Percentiles rank a stretch among this genome's conserved stretches.
Conservation (phyloP, 2,797 vertebrate genomes). For the Echeneis naucrates region DNA sequence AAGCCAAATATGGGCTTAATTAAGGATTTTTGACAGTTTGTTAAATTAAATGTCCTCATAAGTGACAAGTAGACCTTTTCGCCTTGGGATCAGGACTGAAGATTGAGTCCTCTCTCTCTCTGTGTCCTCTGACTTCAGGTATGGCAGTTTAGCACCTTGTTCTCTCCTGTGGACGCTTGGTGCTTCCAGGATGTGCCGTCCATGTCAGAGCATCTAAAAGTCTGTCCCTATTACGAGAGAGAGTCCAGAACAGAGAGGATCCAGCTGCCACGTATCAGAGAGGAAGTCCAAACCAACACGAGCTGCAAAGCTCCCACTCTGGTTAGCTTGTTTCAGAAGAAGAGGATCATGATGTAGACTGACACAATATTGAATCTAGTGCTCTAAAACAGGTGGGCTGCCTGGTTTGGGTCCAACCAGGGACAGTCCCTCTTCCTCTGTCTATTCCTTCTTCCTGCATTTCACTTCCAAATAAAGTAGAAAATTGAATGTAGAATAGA, state of each 20-base stretch:
- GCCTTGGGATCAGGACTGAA: not conserved
- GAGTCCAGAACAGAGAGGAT: conserved; percentile 87
- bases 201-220: conserved; percentile 92
- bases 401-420: not conserved
- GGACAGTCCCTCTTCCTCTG: not conserved
- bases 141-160: conserved; percentile 96
- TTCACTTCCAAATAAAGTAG: not conserved
- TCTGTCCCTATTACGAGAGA: conserved; percentile 88
- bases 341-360: conserved; percentile 64
- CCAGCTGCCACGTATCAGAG: conserved; percentile 81
- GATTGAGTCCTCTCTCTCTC: not conserved
- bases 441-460: not conserved
- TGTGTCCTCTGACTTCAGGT: conserved; percentile 77
- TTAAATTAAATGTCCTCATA: no score
- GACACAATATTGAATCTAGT: not conserved
- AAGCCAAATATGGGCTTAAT: no score
- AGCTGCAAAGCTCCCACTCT: conserved; percentile 76
- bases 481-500: not conserved
- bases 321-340: conserved; percentile 76
- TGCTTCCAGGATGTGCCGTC: conserved; percentile 77
- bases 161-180: conserved; percentile 91
- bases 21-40: no score
- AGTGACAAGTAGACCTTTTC: not conserved
- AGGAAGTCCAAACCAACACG: conserved; percentile 48
- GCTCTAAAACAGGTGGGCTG: not conserved